Evolutionary conservation across 2,888 invertebrate genomes (phyloP).

Genomic region (Agonopterix arenella): DNA sequence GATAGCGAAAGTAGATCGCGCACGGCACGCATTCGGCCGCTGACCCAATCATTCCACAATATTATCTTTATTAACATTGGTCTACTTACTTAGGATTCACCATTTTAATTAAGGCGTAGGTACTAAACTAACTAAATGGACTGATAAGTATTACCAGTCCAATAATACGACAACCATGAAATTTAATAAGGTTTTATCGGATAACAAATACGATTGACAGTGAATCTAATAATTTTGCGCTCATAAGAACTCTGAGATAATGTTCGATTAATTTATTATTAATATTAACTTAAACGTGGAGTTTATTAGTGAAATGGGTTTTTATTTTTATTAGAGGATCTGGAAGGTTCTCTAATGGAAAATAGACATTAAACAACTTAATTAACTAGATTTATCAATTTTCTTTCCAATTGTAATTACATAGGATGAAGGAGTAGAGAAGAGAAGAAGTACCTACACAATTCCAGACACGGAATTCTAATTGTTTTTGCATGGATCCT

Average conservation of each 20-base stretch:
- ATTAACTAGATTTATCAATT: no score
- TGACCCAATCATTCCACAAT: constrained; percentile 42
- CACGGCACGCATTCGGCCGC: constrained; percentile 46
- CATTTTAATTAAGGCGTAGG: constrained; percentile 54
- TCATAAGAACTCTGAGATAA: constrained; percentile 39
- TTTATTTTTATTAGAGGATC: no score
- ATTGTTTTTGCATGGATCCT: no score
- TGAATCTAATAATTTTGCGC: constrained; percentile 51
- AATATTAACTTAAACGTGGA: not conserved
- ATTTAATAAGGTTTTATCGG: constrained; percentile 66
- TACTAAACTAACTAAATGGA: constrained; percentile 41
- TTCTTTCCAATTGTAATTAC: no score
- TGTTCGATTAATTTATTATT: not conserved
- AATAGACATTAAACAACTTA: no score
- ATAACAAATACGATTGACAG: constrained; percentile 46
- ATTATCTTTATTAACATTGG: constrained; percentile 62
- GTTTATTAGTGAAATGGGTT: no score
- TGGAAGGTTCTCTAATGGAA: no score
- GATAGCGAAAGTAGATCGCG: constrained; percentile 61
- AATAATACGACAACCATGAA: constrained; percentile 49
- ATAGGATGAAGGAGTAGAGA: no score
- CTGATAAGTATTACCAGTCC: constrained; percentile 45
- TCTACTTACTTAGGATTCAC: constrained; percentile 42
- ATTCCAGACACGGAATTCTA: no score
- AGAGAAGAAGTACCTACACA: no score